Evolutionary conservation across 2,113 vertebrate species (phyloP).

Genomic region (Albula goreensis): DNA sequence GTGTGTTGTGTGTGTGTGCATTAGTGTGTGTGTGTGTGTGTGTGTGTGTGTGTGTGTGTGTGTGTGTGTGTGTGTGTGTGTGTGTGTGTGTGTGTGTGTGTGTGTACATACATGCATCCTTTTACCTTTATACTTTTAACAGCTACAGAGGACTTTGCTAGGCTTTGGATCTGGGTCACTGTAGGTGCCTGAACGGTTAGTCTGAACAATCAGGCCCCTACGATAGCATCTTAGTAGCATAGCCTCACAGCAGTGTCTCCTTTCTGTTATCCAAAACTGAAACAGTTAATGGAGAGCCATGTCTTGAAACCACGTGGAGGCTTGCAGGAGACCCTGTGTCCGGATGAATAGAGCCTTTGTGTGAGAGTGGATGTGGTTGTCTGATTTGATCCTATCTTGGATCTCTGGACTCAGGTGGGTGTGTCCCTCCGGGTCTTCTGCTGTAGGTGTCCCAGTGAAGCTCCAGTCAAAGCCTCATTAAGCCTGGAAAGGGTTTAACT

Average conservation of each 20-base stretch:
- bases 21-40: slow-evolving; percentile 13
- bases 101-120: neutral
- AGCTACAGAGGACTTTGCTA: neutral
- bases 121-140: neutral
- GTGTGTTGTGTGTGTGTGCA: neutral
- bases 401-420: neutral
- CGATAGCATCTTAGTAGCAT: neutral
- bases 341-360: neutral
- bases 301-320: too few relatives aligned
- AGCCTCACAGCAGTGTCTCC: neutral
- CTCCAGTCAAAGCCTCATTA: too few relatives aligned
- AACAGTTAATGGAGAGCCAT: neutral
- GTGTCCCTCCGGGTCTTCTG: neutral
- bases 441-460: neutral
- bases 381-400: neutral
- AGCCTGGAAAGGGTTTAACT: too few relatives aligned
- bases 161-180: neutral
- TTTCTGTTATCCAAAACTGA: neutral
- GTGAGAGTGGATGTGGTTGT: neutral
- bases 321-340: neutral
- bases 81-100: neutral
- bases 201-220: neutral
- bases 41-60: neutral
- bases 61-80: neutral
- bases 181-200: neutral